Base-by-base conservation (phyloP, 2,797 vertebrate species). In the Eutrigla gurnardus region DNA sequence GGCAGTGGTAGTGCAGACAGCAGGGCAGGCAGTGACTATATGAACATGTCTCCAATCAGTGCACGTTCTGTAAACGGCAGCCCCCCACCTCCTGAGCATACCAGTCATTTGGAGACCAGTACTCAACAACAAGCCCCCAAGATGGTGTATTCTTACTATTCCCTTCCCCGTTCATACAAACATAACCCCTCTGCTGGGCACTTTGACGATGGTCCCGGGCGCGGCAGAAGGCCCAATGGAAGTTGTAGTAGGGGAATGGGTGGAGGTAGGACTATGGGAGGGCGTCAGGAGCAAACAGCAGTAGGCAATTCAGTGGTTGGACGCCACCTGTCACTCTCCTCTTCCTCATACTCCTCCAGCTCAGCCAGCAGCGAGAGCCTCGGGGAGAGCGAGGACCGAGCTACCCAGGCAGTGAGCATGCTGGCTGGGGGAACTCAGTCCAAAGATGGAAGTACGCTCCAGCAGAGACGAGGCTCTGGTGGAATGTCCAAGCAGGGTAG, bases 41-140 rank as follows among this genome's bases (percentile, higher is more conserved):
- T 96, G 94, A 95, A 95, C 86, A 96, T 96, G 96, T 96, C 95
- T 18, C 95, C 96, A 6, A 93, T 94, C 70, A 95, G 93, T 12
- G 79, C 93, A 18, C 93, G 86, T 4, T 94, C 93, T 17, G 93
- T 93, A 53, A 94, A 89, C 7, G 93, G 90, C 35, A 94, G 88
- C 36, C 90, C 93, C 7, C 94, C 94, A 13, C 89, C 89, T 60
- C 73, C 86, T 49, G 70, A 91, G 12, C 77, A 84, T 62, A 52
- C 74, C 3, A 40, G 60, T 42, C 86, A 79, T 47, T 86, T 88
- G 8, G 94, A 94, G 50, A 87, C 71, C 8, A 87, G 68, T 78
- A 75, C 85, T 47, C 92, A 92, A 53, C 92, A 92, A 25, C 91
- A 86, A 10, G 70, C 89, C 18, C 93, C 94, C 15, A 95, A 95